Conservation (phyloP, 2,113 vertebrate genomes). For the Corythoichthys haematopterus region DNA sequence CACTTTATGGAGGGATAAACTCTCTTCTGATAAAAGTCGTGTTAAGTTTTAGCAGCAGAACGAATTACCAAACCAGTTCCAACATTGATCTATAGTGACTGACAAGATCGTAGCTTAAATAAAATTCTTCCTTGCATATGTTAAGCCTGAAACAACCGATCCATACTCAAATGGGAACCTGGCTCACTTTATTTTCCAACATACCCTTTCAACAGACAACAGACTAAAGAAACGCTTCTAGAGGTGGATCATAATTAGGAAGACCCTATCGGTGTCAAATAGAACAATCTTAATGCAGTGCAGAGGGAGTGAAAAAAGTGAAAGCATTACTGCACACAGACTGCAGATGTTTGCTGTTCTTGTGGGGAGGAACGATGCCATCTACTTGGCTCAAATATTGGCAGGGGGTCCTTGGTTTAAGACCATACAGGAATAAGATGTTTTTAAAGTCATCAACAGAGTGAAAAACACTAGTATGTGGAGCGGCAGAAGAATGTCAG, state of each 20-base stretch:
- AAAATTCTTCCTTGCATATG: conserved; percentile 3
- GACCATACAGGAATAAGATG: background rate
- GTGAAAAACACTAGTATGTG: background rate
- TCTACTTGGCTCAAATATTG: background rate
- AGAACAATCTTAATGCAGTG: background rate
- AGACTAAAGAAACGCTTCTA: background rate
- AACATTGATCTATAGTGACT: background rate
- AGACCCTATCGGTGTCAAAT: background rate
- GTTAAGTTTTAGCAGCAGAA: background rate
- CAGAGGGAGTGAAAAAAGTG: conserved; percentile 5
- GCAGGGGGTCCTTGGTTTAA: background rate
- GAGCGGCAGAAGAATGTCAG: background rate
- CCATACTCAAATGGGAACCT: background rate
- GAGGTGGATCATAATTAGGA: background rate
- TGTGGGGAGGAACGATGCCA: background rate
- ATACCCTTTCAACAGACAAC: background rate
- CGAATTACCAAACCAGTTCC: background rate
- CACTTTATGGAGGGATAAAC: background rate
- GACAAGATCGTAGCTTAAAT: background rate
- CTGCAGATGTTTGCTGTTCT: conserved; percentile 2
- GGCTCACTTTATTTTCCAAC: background rate
- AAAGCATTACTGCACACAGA: conserved; percentile 2
- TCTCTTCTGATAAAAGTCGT: conserved; percentile 20
- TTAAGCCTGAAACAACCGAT: conserved; percentile 3
- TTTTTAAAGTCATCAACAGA: background rate